phyloP scores from a whole-genome alignment of 2,888 invertebrate species.

The Eupeodes latifasciatus region DNA sequence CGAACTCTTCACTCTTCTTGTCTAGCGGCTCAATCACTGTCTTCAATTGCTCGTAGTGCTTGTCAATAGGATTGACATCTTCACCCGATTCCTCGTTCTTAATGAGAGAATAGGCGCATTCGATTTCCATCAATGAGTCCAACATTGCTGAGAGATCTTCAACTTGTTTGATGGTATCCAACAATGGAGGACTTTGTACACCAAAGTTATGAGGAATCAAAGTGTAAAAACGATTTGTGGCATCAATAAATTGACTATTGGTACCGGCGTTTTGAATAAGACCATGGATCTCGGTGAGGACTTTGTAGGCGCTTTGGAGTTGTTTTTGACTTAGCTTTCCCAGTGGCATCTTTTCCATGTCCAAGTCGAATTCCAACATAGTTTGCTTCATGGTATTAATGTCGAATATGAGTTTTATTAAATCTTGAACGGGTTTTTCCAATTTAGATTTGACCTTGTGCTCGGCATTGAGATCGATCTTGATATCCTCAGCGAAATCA shows the following conservation, averaged over 20 bases:
- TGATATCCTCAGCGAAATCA: constrained; percentile 89
- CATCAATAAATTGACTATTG: constrained; percentile 89
- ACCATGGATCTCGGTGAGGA: constrained; percentile 89
- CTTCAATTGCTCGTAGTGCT: constrained; percentile 94
- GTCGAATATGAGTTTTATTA: constrained; percentile 95
- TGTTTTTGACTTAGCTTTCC: constrained; percentile 97
- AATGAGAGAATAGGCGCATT: constrained; percentile 96
- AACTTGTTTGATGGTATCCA: constrained; percentile 91
- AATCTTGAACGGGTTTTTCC: constrained; percentile 90
- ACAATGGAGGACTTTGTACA: constrained; percentile 90
- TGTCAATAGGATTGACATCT: constrained; percentile 89
- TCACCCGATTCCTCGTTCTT: constrained; percentile 85
- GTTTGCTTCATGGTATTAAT: constrained; percentile 95
- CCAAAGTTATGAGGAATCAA: constrained; percentile 98
- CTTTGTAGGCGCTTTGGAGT: constrained; percentile 92
- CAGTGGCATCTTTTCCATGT: constrained; percentile 98
- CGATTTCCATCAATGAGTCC: constrained; percentile 96
- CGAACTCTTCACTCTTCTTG: constrained; percentile 89
- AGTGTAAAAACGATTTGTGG: constrained; percentile 97
- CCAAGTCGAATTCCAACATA: constrained; percentile 97
- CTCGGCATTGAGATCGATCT: constrained; percentile 82
- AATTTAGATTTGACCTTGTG: constrained; percentile 87
- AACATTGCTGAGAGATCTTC: constrained; percentile 91
- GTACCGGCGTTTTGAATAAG: constrained; percentile 85
- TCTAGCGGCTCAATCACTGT: constrained; percentile 91